These are phyloP conservation scores for Balanococcus diminutus DNA, from an alignment of 2,888 invertebrate genomes.

Conservation along the genomic window DNA sequence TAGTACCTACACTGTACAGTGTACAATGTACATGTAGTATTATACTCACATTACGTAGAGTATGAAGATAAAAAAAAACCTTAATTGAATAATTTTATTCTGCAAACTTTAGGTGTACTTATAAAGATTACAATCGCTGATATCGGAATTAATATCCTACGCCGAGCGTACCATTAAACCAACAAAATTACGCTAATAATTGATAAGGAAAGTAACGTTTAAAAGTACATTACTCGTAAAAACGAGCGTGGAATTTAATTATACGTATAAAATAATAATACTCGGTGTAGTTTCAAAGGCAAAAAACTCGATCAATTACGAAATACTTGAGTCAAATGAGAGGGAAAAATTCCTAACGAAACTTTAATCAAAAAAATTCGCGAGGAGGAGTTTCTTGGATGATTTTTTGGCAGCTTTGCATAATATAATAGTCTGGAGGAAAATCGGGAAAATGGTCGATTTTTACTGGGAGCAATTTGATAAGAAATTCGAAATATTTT, in stretches of 20 bases:
- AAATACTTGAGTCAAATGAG: not conserved
- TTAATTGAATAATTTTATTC: constrained; percentile 30
- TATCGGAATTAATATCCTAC: constrained; percentile 1
- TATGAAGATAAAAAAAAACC: not conserved
- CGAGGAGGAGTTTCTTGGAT: too few species aligned
- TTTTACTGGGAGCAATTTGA: too few species aligned
- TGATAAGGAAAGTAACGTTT: constrained; percentile 25
- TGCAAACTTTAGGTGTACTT: not conserved
- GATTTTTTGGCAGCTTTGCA: too few species aligned
- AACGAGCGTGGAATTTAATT: constrained; percentile 10
- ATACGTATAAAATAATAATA: not conserved
- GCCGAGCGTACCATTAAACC: not conserved
- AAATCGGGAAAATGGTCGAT: too few species aligned
- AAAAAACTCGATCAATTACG: not conserved
- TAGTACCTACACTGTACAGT: too few species aligned
- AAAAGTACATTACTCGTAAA: not conserved
- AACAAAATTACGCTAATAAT: constrained; percentile 3
- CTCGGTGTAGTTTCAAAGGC: not conserved
- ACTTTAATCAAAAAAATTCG: too few species aligned
- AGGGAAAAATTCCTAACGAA: not conserved
- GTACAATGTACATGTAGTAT: not conserved
- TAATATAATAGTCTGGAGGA: too few species aligned
- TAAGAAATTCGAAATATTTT: too few species aligned
- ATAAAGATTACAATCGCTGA: not conserved
- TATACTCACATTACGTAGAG: not conserved